These are phyloP conservation scores for Esox niger DNA, from an alignment of 2,113 vertebrate genomes.

Conservation along the genomic window DNA sequence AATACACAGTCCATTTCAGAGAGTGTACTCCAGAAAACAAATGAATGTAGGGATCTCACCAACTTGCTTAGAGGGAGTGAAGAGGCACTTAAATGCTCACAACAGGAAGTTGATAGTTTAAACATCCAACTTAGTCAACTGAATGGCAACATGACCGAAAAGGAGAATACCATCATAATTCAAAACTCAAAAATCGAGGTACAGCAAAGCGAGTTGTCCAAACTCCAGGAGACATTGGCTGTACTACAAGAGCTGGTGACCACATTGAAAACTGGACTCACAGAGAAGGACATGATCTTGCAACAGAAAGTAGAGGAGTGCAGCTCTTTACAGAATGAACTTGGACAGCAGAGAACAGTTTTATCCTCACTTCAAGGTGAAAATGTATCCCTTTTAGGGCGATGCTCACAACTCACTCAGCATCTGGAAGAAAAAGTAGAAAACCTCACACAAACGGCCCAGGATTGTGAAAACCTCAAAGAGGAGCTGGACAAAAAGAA, in stretches of 20 bases:
- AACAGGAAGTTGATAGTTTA: slow-evolving; percentile 60
- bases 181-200: slow-evolving; percentile 57
- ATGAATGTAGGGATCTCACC: slow-evolving; percentile 63
- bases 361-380: slow-evolving; percentile 59
- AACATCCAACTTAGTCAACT: slow-evolving; percentile 62
- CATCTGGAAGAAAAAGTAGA: slow-evolving; percentile 65
- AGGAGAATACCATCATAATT: slow-evolving; percentile 57
- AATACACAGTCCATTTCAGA: slow-evolving; percentile 61
- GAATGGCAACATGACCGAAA: slow-evolving; percentile 51
- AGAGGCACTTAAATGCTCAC: slow-evolving; percentile 56
- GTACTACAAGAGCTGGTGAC: slow-evolving; percentile 73
- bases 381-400: slow-evolving; percentile 57
- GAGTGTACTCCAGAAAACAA: slow-evolving; percentile 71
- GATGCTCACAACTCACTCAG: slow-evolving; percentile 52
- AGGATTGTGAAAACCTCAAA: slow-evolving; percentile 59
- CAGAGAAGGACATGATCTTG: slow-evolving; percentile 61
- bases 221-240: slow-evolving; percentile 64
- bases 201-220: slow-evolving; percentile 61
- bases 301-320: slow-evolving; percentile 68
- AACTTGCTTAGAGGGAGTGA: slow-evolving; percentile 64
- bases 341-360: slow-evolving; percentile 47
- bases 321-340: slow-evolving; percentile 48
- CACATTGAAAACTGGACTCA: slow-evolving; percentile 64
- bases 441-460: slow-evolving; percentile 40
- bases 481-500: slow-evolving; percentile 66